A percentile compares a stretch with the other conserved stretches of the same genome.
Evolutionary conservation across 2,797 vertebrate genomes (phyloP).

Genomic region (Sebastes trivittatus): DNA sequence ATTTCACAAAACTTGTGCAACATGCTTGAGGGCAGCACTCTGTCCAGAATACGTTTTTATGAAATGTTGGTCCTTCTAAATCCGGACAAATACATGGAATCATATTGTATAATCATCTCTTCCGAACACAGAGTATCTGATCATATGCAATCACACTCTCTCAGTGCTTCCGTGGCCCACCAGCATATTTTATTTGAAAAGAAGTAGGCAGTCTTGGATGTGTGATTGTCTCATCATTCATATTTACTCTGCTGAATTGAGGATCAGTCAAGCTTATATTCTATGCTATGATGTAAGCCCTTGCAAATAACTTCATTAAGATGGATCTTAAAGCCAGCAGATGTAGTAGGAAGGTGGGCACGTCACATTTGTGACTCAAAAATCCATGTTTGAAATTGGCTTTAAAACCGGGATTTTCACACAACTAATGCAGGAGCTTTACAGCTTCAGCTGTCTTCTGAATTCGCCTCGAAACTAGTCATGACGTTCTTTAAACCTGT

Average conservation of each 20-base stretch:
- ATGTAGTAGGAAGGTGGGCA: slow-evolving; percentile 26
- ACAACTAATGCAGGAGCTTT: background rate
- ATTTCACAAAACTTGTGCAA: background rate
- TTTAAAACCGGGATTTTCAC: slow-evolving; percentile 42
- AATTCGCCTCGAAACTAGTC: background rate
- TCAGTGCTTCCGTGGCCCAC: background rate
- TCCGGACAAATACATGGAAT: background rate
- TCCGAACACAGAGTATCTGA: background rate
- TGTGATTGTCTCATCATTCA: slow-evolving; percentile 62
- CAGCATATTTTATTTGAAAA: slow-evolving; percentile 28
- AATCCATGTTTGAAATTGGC: slow-evolving; percentile 43
- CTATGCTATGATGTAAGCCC: slow-evolving; percentile 54
- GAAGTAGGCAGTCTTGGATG: slow-evolving; percentile 23
- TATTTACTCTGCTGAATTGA: slow-evolving; percentile 67
- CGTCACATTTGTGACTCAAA: slow-evolving; percentile 24
- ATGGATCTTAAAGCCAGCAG: slow-evolving; percentile 43
- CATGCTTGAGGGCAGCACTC: background rate
- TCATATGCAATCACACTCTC: slow-evolving; percentile 4
- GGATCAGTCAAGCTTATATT: slow-evolving; percentile 64
- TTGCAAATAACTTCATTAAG: slow-evolving; percentile 65
- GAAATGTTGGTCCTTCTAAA: background rate
- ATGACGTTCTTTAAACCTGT: slow-evolving; percentile 10
- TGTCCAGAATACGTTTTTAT: background rate
- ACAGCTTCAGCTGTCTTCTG: background rate
- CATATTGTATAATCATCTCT: background rate